Percentiles rank a stretch among this genome's conserved stretches.
Conservation (phyloP, 2,797 vertebrate genomes). For the Euthynnus affinis region DNA sequence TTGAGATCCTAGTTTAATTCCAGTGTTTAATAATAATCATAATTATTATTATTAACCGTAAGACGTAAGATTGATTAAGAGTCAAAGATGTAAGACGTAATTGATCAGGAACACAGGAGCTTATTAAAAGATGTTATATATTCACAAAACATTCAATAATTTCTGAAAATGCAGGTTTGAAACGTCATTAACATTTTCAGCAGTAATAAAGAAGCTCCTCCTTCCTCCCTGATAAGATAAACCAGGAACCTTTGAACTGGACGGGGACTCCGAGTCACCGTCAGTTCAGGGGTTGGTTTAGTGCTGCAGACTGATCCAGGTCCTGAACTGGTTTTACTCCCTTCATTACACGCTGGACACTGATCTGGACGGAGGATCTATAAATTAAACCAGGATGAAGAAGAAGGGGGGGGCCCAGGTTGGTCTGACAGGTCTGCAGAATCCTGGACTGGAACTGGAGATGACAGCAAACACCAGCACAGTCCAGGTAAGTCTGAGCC, state of each 20-base stretch:
- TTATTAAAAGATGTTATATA: too few relatives aligned
- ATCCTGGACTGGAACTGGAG: slow-evolving; percentile 71
- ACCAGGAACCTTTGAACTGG: slow-evolving; percentile 42
- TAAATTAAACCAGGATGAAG: slow-evolving; percentile 57
- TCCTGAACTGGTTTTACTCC: too few relatives aligned
- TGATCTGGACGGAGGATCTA: neutral
- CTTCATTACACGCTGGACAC: neutral
- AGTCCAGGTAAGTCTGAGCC: slow-evolving; percentile 52
- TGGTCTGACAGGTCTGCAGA: slow-evolving; percentile 24
- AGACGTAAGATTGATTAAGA: too few relatives aligned
- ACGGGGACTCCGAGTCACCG: neutral
- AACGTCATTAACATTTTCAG: too few relatives aligned
- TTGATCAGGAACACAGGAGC: too few relatives aligned
- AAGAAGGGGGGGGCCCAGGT: slow-evolving; percentile 1
- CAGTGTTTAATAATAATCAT: too few relatives aligned
- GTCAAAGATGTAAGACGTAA: too few relatives aligned
- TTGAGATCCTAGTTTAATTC: too few relatives aligned
- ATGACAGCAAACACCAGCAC: slow-evolving; percentile 36
- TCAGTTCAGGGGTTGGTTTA: slow-evolving; percentile 29
- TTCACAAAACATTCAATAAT: too few relatives aligned
- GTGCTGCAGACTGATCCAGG: neutral
- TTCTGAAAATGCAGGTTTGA: too few relatives aligned
- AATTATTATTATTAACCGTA: too few relatives aligned
- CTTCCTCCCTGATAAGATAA: slow-evolving; percentile 48
- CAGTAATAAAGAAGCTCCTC: neutral